A percentile compares a stretch with the other conserved stretches of the same genome.
Conservation (phyloP, 2,888 invertebrate species). For the Pomacea canaliculata region DNA sequence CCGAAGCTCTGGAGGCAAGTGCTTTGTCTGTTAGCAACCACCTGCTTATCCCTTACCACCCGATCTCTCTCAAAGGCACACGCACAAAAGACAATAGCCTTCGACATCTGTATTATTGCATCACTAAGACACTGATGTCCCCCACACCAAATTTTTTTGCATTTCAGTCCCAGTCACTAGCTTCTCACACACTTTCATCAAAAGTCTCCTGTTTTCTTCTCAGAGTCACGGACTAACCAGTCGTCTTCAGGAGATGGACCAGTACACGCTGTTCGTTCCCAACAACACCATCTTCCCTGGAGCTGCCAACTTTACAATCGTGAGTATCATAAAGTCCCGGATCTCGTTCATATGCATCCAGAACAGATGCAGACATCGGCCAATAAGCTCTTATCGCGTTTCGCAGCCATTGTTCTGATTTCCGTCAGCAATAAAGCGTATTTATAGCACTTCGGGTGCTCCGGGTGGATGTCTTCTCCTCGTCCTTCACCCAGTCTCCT, state of each 20-base stretch:
- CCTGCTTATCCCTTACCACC: not conserved
- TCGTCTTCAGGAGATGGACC: slow-evolving; percentile 43
- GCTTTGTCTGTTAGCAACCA: not conserved
- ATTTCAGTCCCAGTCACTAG: too few species aligned
- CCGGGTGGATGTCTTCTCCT: too few species aligned
- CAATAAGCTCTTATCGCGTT: too few species aligned
- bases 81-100: not conserved
- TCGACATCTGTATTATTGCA: not conserved
- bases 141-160: too few species aligned
- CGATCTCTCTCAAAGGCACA: not conserved
- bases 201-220: slow-evolving; percentile 1
- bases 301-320: slow-evolving; percentile 9
- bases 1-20: slow-evolving; percentile 43
- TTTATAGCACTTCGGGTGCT: too few species aligned
- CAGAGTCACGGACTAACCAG: slow-evolving; percentile 47
- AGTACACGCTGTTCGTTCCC: slow-evolving; percentile 57
- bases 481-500: too few species aligned
- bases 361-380: too few species aligned
- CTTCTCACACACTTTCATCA: too few species aligned
- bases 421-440: too few species aligned
- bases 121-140: too few species aligned
- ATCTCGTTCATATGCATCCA: too few species aligned
- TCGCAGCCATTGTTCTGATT: too few species aligned
- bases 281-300: slow-evolving; percentile 37
- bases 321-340: not conserved